These are phyloP conservation scores for Leptinotarsa juncta DNA, from an alignment of 2,888 invertebrate species.

Conservation along the genomic window DNA sequence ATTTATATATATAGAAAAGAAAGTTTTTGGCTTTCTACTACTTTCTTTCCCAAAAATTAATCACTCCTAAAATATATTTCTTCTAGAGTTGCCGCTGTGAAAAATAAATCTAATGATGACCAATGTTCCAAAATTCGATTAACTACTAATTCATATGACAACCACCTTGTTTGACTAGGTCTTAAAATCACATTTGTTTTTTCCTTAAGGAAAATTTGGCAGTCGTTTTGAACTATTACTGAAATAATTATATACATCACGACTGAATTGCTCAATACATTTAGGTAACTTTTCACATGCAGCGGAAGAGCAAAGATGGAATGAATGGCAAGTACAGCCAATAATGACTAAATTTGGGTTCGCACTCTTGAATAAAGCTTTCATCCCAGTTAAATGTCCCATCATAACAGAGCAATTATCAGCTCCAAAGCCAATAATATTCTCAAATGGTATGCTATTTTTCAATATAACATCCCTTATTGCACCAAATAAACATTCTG, in stretches of 20 bases:
- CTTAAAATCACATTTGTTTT: slow-evolving; percentile 25
- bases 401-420: neutral
- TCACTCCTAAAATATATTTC: too few relatives aligned
- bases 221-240: slow-evolving; percentile 28
- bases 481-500: neutral
- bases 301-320: too few relatives aligned
- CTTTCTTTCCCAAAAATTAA: too few relatives aligned
- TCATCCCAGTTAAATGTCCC: neutral
- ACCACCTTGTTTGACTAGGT: slow-evolving; percentile 29
- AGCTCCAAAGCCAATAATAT: neutral
- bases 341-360: neutral
- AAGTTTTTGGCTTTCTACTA: too few relatives aligned
- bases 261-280: slow-evolving; percentile 16
- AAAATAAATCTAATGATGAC: slow-evolving; percentile 27
- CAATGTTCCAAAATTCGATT: slow-evolving; percentile 28
- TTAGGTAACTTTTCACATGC: slow-evolving; percentile 13
- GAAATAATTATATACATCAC: slow-evolving; percentile 25
- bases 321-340: too few relatives aligned
- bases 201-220: slow-evolving; percentile 27
- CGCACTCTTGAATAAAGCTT: neutral
- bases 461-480: neutral
- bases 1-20: too few relatives aligned
- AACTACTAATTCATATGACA: slow-evolving; percentile 19
- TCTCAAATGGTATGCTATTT: neutral
- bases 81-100: slow-evolving; percentile 21